Conservation (phyloP, 2,888 invertebrate genomes). For the Molanna angustata region DNA sequence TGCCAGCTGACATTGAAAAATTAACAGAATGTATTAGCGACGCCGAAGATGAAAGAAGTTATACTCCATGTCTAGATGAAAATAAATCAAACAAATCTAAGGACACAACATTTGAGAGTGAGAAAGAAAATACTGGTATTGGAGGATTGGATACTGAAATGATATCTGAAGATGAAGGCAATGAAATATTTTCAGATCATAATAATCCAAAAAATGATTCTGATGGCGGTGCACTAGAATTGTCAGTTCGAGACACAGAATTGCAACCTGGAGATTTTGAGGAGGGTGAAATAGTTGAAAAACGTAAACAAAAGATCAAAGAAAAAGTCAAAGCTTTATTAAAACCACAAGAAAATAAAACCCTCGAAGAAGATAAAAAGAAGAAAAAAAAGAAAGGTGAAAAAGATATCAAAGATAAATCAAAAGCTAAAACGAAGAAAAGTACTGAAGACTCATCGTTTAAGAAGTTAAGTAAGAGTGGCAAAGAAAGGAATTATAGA, state of each 20-base stretch:
- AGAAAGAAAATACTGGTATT: slow-evolving; percentile 46
- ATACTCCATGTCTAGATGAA: slow-evolving; percentile 72
- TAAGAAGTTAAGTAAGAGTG: slow-evolving; percentile 76
- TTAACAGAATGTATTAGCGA: slow-evolving; percentile 65
- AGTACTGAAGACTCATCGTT: slow-evolving; percentile 59
- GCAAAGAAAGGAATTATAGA: slow-evolving; percentile 75
- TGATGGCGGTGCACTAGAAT: slow-evolving; percentile 45
- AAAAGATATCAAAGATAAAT: slow-evolving; percentile 47
- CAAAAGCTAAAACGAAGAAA: slow-evolving; percentile 44
- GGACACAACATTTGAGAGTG: slow-evolving; percentile 44
- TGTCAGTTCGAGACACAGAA: slow-evolving; percentile 46
- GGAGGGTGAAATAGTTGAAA: slow-evolving; percentile 60
- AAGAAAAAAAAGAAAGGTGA: slow-evolving; percentile 53
- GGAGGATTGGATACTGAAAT: slow-evolving; percentile 69
- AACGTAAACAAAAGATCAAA: slow-evolving; percentile 39
- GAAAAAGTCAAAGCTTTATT: slow-evolving; percentile 35
- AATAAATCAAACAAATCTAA: slow-evolving; percentile 46
- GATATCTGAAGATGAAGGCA: slow-evolving; percentile 70
- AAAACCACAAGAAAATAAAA: slow-evolving; percentile 34
- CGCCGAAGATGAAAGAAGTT: slow-evolving; percentile 64
- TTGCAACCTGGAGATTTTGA: slow-evolving; percentile 48
- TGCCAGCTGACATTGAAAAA: slow-evolving; percentile 38
- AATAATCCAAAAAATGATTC: slow-evolving; percentile 43
- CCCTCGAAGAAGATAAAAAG: slow-evolving; percentile 47
- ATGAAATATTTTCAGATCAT: slow-evolving; percentile 61